A percentile compares a stretch with the other conserved stretches of the same genome.
Evolutionary conservation across 2,797 vertebrate species (phyloP).

Genomic region (Craterocephalus amniculus): DNA sequence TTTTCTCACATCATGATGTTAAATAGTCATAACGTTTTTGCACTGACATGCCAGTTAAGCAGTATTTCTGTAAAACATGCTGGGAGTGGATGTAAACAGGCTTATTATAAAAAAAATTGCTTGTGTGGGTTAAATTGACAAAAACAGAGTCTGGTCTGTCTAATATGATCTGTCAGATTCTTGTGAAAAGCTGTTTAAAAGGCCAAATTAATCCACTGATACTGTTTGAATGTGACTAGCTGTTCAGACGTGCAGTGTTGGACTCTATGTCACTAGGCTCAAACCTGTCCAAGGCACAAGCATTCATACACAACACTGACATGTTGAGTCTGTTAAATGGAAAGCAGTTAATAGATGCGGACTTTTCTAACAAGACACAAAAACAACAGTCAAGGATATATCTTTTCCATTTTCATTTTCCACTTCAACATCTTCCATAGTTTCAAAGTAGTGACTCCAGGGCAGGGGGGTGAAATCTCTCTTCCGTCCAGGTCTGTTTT

Average conservation of each 20-base stretch:
- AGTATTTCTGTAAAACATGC: no score
- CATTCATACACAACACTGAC: neutral
- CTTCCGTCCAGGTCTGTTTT: slow-evolving; percentile 91
- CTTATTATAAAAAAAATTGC: no score
- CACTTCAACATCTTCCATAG: slow-evolving; percentile 95
- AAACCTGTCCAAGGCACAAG: neutral
- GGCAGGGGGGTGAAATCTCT: slow-evolving; percentile 91
- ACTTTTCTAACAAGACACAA: slow-evolving; percentile 19
- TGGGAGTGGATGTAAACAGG: no score
- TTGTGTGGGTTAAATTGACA: no score
- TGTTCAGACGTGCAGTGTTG: neutral
- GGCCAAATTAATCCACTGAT: neutral
- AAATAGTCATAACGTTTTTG: no score
- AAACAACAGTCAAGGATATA: slow-evolving; percentile 88
- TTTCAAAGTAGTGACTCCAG: slow-evolving; percentile 98
- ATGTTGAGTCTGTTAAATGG: neutral
- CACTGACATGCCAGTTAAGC: no score
- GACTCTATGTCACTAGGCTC: neutral
- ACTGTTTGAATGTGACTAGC: neutral
- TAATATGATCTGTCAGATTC: neutral
- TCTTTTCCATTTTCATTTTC: slow-evolving; percentile 94
- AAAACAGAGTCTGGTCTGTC: neutral
- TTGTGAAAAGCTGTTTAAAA: neutral
- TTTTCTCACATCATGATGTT: neutral
- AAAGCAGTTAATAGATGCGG: neutral